Conservation (phyloP, 2,888 invertebrate species). For the Eudasyphora cyanicolor region DNA sequence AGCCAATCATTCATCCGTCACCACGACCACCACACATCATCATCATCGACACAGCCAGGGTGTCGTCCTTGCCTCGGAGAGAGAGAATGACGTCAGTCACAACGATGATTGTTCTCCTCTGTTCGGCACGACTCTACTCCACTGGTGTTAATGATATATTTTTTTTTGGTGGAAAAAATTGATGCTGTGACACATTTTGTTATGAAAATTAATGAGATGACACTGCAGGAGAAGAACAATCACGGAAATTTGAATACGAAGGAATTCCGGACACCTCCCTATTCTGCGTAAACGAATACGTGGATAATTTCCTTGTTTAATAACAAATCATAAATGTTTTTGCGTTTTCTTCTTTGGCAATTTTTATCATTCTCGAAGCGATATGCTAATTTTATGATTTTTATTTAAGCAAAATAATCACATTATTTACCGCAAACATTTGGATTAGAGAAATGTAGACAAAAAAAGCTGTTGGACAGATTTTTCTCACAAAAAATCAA, state of each 20-base stretch:
- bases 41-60: neutral
- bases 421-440: slow-evolving; percentile 39
- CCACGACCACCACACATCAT: slow-evolving; percentile 41
- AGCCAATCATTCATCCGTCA: slow-evolving; percentile 59
- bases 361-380: slow-evolving; percentile 17
- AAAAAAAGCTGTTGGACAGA: no score
- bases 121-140: no score
- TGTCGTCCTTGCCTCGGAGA: neutral
- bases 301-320: slow-evolving; percentile 24
- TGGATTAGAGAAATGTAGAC: neutral
- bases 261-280: neutral
- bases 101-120: neutral
- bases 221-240: neutral
- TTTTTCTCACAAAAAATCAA: no score
- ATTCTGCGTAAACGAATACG: no score
- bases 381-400: slow-evolving; percentile 51
- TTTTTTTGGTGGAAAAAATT: slow-evolving; percentile 55
- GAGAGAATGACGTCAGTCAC: neutral
- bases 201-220: slow-evolving; percentile 64
- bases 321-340: slow-evolving; percentile 53
- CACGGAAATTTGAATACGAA: slow-evolving; percentile 28
- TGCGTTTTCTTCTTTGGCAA: neutral
- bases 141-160: slow-evolving; percentile 57
- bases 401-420: neutral
- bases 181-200: slow-evolving; percentile 65